A percentile compares a stretch with the other conserved stretches of the same genome.
Evolutionary conservation across 2,888 invertebrate genomes (phyloP).

Genomic region (Sacculina carcini): DNA sequence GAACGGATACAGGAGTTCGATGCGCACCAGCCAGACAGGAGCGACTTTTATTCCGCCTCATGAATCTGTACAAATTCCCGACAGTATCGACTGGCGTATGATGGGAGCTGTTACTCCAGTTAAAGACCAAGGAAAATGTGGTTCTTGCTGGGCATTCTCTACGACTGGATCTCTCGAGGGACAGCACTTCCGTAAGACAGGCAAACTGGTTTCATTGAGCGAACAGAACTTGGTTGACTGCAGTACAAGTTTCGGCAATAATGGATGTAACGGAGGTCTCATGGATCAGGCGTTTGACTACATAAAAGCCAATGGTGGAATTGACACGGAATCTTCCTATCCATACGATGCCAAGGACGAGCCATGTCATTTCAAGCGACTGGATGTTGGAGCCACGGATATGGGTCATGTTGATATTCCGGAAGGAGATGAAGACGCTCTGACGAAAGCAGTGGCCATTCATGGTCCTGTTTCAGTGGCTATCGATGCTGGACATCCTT

Average conservation of each 20-base stretch:
- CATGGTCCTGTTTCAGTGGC: background rate
- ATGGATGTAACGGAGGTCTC: constrained; percentile 64
- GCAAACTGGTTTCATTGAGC: constrained; percentile 52
- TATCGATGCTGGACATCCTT: background rate
- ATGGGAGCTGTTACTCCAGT: constrained; percentile 20
- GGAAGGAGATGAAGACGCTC: background rate
- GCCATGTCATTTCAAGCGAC: background rate
- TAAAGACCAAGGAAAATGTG: constrained; percentile 24
- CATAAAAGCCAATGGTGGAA: constrained; percentile 50
- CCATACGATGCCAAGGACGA: constrained; percentile 39
- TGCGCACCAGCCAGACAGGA: background rate
- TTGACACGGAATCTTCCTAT: constrained; percentile 66
- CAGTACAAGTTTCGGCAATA: constrained; percentile 51
- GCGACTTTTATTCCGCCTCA: constrained; percentile 6
- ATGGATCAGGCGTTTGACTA: constrained; percentile 64
- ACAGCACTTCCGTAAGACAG: constrained; percentile 57
- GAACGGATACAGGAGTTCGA: too few relatives aligned
- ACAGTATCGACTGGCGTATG: constrained; percentile 19
- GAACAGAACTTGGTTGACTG: constrained; percentile 84
- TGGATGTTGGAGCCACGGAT: background rate
- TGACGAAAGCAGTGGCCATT: background rate
- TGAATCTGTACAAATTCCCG: constrained; percentile 14
- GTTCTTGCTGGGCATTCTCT: constrained; percentile 29
- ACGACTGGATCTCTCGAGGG: constrained; percentile 34
- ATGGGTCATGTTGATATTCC: background rate